Percentiles rank a stretch among this genome's conserved stretches.
phyloP scores from a whole-genome alignment of 1,140 invertebrate species.

The silkworm (Bombyx mori) region DNA sequence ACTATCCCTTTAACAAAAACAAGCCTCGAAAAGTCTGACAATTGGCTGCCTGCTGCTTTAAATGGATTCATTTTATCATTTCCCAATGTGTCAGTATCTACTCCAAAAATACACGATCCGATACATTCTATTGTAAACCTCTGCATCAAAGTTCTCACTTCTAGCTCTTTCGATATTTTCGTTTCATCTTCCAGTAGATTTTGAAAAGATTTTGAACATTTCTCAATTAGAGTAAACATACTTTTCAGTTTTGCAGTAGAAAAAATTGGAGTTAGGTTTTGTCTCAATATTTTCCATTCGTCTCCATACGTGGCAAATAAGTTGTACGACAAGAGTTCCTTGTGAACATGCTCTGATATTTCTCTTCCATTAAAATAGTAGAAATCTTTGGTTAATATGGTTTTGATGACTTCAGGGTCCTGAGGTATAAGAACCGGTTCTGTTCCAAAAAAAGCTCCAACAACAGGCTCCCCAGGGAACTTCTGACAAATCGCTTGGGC shows the following conservation, averaged over 20 bases:
- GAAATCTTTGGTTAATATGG: slow-evolving; percentile 67
- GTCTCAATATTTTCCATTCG: slow-evolving; percentile 72
- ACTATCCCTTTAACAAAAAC: slow-evolving; percentile 14
- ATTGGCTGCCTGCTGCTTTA: slow-evolving; percentile 52
- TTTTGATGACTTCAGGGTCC: slow-evolving; percentile 65
- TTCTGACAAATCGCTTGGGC: slow-evolving; percentile 29
- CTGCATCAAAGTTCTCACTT: slow-evolving; percentile 57
- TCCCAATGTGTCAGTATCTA: slow-evolving; percentile 68
- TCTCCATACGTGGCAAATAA: slow-evolving; percentile 54
- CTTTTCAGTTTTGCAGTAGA: slow-evolving; percentile 73
- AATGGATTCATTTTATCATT: slow-evolving; percentile 57
- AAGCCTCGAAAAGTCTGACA: slow-evolving; percentile 22
- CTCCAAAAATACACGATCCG: slow-evolving; percentile 71
- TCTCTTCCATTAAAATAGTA: slow-evolving; percentile 65
- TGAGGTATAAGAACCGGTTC: slow-evolving; percentile 56
- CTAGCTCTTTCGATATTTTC: slow-evolving; percentile 18
- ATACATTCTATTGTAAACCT: slow-evolving; percentile 74
- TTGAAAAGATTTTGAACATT: slow-evolving; percentile 51
- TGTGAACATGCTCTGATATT: slow-evolving; percentile 55
- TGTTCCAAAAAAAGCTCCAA: slow-evolving; percentile 51
- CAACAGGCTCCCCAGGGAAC: slow-evolving; percentile 39
- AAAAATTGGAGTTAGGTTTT: slow-evolving; percentile 74
- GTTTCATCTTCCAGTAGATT: slow-evolving; percentile 25
- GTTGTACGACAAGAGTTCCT: slow-evolving; percentile 36
- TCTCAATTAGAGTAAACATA: slow-evolving; percentile 67